Evolutionary conservation across 1,140 invertebrate species (phyloP).

Genomic region (Asbolus verrucosus): DNA sequence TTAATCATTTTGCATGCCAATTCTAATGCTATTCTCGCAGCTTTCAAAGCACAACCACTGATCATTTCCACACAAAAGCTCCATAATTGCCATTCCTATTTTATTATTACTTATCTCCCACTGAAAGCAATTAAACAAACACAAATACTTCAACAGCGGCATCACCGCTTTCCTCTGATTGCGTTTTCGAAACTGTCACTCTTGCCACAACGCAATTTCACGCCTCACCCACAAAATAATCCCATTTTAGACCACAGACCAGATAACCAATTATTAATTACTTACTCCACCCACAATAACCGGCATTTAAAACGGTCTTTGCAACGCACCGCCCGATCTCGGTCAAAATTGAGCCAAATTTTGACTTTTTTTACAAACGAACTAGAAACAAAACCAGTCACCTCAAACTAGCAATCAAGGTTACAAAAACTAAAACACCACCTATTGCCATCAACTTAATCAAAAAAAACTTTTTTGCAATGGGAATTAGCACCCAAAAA

Average conservation of each 20-base stretch:
- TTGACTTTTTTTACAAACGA: not conserved
- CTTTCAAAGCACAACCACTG: slow-evolving; percentile 33
- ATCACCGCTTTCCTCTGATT: not conserved
- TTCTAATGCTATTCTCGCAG: slow-evolving; percentile 35
- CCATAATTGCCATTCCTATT: slow-evolving; percentile 21
- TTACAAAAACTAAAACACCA: too few relatives aligned
- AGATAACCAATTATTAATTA: slow-evolving; percentile 39
- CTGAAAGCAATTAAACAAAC: slow-evolving; percentile 41
- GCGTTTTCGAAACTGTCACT: slow-evolving; percentile 34
- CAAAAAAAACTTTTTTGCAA: too few relatives aligned
- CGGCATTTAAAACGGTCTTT: not conserved
- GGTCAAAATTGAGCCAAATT: not conserved
- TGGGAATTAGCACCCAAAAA: too few relatives aligned
- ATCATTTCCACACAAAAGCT: slow-evolving; percentile 32
- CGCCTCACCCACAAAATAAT: slow-evolving; percentile 32
- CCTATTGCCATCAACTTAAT: too few relatives aligned
- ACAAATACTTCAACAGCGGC: slow-evolving; percentile 13
- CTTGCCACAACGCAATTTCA: slow-evolving; percentile 25
- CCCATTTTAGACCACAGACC: slow-evolving; percentile 26
- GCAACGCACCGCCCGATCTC: not conserved
- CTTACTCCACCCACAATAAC: slow-evolving; percentile 26
- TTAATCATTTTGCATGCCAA: slow-evolving; percentile 41
- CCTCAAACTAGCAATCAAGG: too few relatives aligned
- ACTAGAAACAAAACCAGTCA: too few relatives aligned
- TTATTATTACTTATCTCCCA: slow-evolving; percentile 1